These are phyloP conservation scores for Patella pellucida DNA, from an alignment of 2,888 invertebrate genomes.

Conservation along the genomic window DNA sequence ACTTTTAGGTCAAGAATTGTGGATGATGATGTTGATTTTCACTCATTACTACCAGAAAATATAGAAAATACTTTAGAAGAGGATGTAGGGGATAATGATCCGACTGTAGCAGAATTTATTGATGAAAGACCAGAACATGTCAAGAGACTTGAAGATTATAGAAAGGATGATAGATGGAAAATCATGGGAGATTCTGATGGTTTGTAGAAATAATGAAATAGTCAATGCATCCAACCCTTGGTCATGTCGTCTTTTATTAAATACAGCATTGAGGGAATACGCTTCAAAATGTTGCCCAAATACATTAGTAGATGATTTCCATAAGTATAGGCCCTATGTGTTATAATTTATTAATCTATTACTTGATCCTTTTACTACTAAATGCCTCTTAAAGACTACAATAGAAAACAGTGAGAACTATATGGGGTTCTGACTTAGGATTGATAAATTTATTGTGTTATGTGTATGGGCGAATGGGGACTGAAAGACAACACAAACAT, in stretches of 20 bases:
- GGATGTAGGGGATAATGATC: conserved; percentile 87
- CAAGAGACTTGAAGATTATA: conserved; percentile 59
- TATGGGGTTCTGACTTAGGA: no score
- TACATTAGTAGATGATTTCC: no score
- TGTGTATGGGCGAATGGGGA: no score
- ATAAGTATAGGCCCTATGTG: no score
- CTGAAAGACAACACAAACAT: no score
- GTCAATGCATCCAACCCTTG: not conserved
- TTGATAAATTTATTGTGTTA: no score
- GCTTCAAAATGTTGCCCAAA: not conserved
- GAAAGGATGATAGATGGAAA: conserved; percentile 54
- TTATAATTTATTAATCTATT: no score
- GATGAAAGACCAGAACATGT: conserved; percentile 85
- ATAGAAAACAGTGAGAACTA: no score
- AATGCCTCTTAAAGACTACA: no score
- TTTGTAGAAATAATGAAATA: not conserved
- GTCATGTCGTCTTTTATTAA: conserved; percentile 3
- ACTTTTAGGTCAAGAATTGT: conserved; percentile 79
- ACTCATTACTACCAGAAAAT: conserved; percentile 76
- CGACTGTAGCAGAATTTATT: conserved; percentile 88
- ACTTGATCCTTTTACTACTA: no score
- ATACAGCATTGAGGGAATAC: conserved; percentile 19
- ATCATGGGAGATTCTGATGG: conserved; percentile 35
- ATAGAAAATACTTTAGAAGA: conserved; percentile 79
- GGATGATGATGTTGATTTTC: conserved; percentile 84